Evolutionary conservation across 2,888 invertebrate genomes (phyloP).

Genomic region (Idaea straminata): DNA sequence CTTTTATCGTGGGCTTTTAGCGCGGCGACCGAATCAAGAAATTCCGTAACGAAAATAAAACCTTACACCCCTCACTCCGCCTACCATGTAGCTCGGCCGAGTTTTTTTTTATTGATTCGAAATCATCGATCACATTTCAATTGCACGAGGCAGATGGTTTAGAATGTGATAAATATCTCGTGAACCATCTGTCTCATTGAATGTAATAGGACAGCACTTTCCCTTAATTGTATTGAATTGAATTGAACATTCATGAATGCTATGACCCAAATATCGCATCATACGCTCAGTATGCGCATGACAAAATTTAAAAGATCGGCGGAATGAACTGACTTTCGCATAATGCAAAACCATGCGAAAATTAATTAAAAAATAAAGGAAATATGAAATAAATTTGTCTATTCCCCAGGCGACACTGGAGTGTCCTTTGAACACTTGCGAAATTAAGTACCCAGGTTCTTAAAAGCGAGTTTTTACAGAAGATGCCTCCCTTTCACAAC

Average conservation of each 20-base stretch:
- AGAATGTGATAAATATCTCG: background rate
- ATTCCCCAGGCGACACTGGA: background rate
- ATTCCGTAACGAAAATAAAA: no score
- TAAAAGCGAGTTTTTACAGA: no score
- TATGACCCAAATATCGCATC: background rate
- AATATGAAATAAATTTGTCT: background rate
- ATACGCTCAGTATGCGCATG: background rate
- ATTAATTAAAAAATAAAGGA: background rate
- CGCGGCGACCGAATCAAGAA: no score
- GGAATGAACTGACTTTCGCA: background rate
- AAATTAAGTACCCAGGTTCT: no score
- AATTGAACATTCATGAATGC: background rate
- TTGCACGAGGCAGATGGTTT: background rate
- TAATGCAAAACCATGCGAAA: no score
- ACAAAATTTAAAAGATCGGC: background rate
- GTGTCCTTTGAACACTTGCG: no score
- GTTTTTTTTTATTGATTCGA: constrained; percentile 1
- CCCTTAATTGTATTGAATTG: background rate
- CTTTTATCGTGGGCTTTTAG: no score
- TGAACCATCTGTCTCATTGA: background rate
- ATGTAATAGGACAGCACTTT: background rate
- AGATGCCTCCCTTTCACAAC: no score
- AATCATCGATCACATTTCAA: background rate
- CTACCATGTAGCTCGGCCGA: no score
- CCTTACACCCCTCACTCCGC: no score